These are phyloP conservation scores for Mesorhabditis belari DNA, from an alignment of 2,888 invertebrate genomes.

Conservation along the genomic window DNA sequence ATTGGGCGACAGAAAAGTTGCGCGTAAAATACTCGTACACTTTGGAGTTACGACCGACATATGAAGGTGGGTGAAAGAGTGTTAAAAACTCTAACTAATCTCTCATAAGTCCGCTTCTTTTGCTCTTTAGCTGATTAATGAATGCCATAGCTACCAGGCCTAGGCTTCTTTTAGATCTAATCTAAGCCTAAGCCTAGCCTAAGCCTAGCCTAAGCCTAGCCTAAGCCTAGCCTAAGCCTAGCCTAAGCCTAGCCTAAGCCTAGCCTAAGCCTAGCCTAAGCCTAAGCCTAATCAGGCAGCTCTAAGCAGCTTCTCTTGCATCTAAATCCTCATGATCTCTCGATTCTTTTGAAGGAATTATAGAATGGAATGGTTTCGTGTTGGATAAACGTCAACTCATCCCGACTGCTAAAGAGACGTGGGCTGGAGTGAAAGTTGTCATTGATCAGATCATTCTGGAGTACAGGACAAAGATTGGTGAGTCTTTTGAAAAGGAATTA, in stretches of 20 bases:
- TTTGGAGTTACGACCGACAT: slow-evolving; percentile 45
- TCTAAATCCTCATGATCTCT: too few species aligned
- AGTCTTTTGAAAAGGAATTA: background rate
- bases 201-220: too few species aligned
- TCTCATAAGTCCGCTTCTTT: background rate
- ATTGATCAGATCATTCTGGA: slow-evolving; percentile 23
- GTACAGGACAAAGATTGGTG: background rate
- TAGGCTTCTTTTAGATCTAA: too few species aligned
- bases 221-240: too few species aligned
- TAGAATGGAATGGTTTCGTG: slow-evolving; percentile 51
- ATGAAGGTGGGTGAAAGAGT: slow-evolving; percentile 34
- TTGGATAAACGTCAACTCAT: slow-evolving; percentile 41
- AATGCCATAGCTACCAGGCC: too few species aligned
- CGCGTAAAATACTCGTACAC: slow-evolving; percentile 50
- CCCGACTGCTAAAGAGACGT: slow-evolving; percentile 50
- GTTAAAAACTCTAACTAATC: background rate
- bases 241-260: too few species aligned
- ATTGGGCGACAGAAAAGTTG: slow-evolving; percentile 51
- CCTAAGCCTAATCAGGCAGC: too few species aligned
- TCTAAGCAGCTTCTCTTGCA: too few species aligned
- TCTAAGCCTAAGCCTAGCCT: too few species aligned
- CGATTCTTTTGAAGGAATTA: background rate
- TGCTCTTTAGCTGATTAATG: background rate
- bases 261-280: too few species aligned
- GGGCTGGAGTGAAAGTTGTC: slow-evolving; percentile 46